Percentiles rank a stretch among this genome's conserved stretches.
phyloP scores from a whole-genome alignment of 1,140 invertebrate genomes.

The Mizuhopecten yessoensis region DNA sequence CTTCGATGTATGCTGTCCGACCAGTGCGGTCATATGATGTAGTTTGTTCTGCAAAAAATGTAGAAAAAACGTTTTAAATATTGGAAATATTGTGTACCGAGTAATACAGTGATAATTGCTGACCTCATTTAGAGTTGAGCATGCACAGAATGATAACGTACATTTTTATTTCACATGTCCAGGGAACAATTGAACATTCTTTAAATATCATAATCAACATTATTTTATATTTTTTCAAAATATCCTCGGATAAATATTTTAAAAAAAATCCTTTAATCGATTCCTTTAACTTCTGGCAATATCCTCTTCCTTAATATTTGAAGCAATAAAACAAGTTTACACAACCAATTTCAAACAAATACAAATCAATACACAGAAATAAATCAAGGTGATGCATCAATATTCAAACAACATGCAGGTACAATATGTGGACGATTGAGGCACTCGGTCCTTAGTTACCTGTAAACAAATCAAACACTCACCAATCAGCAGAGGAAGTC shows the following conservation, averaged over 20 bases:
- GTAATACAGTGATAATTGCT: too few relatives aligned
- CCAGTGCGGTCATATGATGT: slow-evolving; percentile 80
- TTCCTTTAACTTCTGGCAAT: too few relatives aligned
- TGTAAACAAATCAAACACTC: neutral
- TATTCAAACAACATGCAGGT: neutral
- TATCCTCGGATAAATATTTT: neutral
- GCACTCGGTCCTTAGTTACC: neutral
- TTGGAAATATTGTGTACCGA: too few relatives aligned
- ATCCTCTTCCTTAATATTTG: too few relatives aligned
- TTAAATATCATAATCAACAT: neutral
- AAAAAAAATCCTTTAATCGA: too few relatives aligned
- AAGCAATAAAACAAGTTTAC: too few relatives aligned
- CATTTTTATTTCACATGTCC: too few relatives aligned
- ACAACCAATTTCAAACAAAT: neutral
- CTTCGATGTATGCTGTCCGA: slow-evolving; percentile 79
- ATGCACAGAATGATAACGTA: too few relatives aligned
- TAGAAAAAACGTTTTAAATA: too few relatives aligned
- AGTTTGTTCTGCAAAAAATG: slow-evolving; percentile 68
- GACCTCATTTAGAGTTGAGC: too few relatives aligned
- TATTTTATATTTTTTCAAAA: neutral
- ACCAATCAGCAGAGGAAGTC: neutral
- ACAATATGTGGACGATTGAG: neutral
- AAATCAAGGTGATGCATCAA: neutral
- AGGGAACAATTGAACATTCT: neutral
- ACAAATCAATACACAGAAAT: neutral